Evolutionary conservation across 2,797 vertebrate species (phyloP).

Genomic region (Leuciscus waleckii): DNA sequence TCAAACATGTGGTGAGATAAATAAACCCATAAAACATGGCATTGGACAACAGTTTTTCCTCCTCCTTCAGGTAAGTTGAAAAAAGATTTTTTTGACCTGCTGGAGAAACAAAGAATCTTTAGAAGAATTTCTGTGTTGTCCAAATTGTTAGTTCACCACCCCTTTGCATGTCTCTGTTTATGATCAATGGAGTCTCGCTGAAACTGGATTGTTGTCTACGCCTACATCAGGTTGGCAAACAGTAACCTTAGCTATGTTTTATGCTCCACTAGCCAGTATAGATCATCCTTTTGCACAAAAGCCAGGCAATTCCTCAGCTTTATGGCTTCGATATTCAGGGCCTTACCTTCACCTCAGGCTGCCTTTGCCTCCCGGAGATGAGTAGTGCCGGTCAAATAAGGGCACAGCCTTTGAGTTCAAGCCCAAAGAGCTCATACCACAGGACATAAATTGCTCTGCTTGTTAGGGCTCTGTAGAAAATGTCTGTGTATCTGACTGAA

Average conservation of each 20-base stretch:
- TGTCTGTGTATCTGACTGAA: conserved; percentile 9
- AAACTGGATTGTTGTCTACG: conserved; percentile 64
- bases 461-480: conserved; percentile 38
- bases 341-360: conserved; percentile 67
- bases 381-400: conserved; percentile 52
- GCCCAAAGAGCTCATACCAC: conserved; percentile 27
- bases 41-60: conserved; percentile 45
- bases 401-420: conserved; percentile 31
- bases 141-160: conserved; percentile 64
- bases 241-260: conserved; percentile 67
- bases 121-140: conserved; percentile 47
- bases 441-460: conserved; percentile 47
- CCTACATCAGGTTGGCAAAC: conserved; percentile 66
- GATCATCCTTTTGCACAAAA: conserved; percentile 66
- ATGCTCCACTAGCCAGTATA: conserved; percentile 70
- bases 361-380: conserved; percentile 58
- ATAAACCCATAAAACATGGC: conserved; percentile 57
- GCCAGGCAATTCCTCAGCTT: conserved; percentile 69
- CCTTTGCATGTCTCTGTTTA: conserved; percentile 66
- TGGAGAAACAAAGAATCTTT: conserved; percentile 40
- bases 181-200: conserved; percentile 70
- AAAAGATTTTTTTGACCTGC: conserved; percentile 9
- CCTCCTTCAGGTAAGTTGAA: conserved; percentile 60
- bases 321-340: conserved; percentile 63
- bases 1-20: conserved; percentile 55